phyloP scores from a whole-genome alignment of 2,113 vertebrate species.

The Microtus pennsylvanicus region DNA sequence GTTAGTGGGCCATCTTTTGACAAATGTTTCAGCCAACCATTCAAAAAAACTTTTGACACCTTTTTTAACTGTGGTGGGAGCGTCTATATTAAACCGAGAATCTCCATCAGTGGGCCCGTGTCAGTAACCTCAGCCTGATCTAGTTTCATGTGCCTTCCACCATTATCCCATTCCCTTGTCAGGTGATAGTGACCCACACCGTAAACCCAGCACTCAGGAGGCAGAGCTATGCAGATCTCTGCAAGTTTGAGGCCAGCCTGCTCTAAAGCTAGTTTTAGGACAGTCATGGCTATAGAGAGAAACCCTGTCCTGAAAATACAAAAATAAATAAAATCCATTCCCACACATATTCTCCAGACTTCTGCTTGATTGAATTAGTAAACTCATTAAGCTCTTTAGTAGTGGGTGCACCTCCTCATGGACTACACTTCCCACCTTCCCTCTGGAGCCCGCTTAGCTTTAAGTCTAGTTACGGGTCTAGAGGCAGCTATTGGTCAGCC shows the following conservation, averaged over 20 bases:
- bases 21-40: not conserved
- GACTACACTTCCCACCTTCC: not conserved
- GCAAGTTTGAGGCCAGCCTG: not conserved
- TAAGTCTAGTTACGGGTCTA: not conserved
- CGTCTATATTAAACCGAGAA: not conserved
- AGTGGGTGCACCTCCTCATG: not conserved
- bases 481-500: not conserved
- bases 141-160: not conserved
- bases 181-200: not conserved
- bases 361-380: not conserved
- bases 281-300: not conserved
- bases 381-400: not conserved
- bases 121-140: not conserved
- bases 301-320: not conserved
- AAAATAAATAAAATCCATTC: not conserved
- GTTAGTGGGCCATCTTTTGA: not conserved
- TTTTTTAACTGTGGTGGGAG: not conserved
- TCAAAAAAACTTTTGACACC: not conserved
- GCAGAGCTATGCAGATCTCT: not conserved
- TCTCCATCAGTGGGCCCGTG: not conserved
- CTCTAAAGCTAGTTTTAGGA: not conserved
- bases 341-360: not conserved
- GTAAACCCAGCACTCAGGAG: not conserved
- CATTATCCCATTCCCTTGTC: not conserved
- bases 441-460: not conserved